Conservation (phyloP, 2,797 vertebrate genomes). For the Ceryle rudis region DNA sequence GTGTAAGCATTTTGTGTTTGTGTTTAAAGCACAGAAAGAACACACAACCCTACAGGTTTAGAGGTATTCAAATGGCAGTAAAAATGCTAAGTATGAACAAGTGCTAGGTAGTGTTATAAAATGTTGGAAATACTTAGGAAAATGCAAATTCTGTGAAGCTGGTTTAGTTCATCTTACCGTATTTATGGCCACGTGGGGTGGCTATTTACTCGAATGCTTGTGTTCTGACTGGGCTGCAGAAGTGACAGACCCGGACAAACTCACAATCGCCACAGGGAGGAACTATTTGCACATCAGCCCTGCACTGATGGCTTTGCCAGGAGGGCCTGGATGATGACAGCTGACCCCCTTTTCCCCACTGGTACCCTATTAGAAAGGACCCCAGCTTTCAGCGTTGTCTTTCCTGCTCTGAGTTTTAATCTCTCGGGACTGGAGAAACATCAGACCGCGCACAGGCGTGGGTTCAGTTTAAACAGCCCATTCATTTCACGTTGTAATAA, state of each 20-base stretch:
- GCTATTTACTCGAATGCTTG: background rate
- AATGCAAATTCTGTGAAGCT: background rate
- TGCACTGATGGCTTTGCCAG: background rate
- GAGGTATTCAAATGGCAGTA: background rate
- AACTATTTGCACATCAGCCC: background rate
- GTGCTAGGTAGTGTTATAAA: background rate
- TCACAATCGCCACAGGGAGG: background rate
- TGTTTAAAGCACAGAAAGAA: background rate
- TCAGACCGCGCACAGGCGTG: fast-evolving
- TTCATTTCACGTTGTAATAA: constrained; percentile 54
- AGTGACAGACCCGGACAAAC: fast-evolving
- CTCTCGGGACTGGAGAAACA: background rate
- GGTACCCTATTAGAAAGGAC: background rate
- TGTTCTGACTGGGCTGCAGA: background rate
- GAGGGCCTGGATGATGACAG: background rate
- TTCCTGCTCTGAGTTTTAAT: background rate
- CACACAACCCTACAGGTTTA: background rate
- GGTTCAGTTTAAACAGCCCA: background rate
- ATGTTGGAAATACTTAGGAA: background rate
- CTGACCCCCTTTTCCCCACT: fast-evolving
- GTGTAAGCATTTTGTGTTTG: background rate
- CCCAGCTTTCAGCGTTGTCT: background rate
- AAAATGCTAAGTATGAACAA: background rate
- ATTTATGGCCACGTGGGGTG: fast-evolving
- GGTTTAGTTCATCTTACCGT: background rate